Percentiles rank a stretch among this genome's conserved stretches.
These are phyloP conservation scores for Verasper variegatus DNA, from an alignment of 2,113 vertebrate species.

Conservation along the genomic window DNA sequence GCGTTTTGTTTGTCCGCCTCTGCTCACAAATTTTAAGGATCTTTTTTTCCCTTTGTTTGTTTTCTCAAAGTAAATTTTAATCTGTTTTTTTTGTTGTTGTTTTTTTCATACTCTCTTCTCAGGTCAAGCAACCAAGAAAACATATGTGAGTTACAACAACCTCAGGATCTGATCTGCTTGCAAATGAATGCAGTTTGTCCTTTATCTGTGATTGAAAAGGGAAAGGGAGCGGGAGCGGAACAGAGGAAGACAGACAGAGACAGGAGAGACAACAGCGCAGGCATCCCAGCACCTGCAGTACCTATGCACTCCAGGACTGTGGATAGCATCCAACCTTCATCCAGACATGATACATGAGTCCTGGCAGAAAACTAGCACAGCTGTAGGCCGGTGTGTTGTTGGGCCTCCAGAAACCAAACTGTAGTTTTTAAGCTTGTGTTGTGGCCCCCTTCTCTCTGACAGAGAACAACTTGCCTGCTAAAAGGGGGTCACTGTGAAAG, in stretches of 20 bases:
- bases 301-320: constrained; percentile 71
- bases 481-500: constrained; percentile 52
- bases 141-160: constrained; percentile 83
- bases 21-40: constrained; percentile 7
- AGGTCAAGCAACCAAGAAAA: constrained; percentile 83
- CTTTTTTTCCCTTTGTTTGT: constrained; percentile 2
- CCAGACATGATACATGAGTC: constrained; percentile 65
- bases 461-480: constrained; percentile 58
- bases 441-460: constrained; percentile 46
- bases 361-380: constrained; percentile 55
- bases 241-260: constrained; percentile 27
- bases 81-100: neutral
- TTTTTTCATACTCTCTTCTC: constrained; percentile 19
- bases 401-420: constrained; percentile 44
- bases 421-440: constrained; percentile 45
- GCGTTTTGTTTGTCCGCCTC: constrained; percentile 31
- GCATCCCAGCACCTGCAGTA: constrained; percentile 70
- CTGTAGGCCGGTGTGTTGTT: constrained; percentile 47
- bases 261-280: constrained; percentile 29
- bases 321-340: constrained; percentile 68
- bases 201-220: constrained; percentile 57
- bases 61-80: constrained; percentile 31
- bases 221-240: constrained; percentile 30
- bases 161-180: constrained; percentile 79
- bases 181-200: constrained; percentile 50